Evolutionary conservation across 2,888 invertebrate species (phyloP).

Genomic region (Sepiola atlantica): DNA sequence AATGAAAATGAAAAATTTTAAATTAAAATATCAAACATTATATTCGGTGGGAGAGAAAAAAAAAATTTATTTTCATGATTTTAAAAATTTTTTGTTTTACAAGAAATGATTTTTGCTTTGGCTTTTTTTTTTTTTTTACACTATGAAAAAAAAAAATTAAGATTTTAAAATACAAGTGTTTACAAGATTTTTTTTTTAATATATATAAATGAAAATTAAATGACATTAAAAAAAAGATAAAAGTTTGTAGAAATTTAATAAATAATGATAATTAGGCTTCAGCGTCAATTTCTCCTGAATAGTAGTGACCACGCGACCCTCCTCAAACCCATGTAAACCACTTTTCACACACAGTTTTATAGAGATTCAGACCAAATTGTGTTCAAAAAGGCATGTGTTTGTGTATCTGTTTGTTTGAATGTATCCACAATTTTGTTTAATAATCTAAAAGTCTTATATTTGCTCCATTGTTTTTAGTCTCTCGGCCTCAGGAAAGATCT

Average conservation of each 20-base stretch:
- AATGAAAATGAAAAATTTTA: not conserved
- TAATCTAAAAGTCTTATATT: not conserved
- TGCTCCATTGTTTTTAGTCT: not conserved
- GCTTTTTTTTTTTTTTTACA: not conserved
- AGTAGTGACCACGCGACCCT: not conserved
- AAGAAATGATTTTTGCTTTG: not conserved
- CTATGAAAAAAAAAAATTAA: not conserved
- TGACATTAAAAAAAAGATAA: constrained; percentile 4
- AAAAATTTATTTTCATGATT: not conserved
- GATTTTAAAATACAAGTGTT: constrained; percentile 8
- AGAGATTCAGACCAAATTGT: constrained; percentile 24
- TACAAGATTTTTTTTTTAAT: not conserved
- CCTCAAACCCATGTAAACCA: not conserved
- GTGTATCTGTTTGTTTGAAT: not conserved
- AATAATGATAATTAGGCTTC: constrained; percentile 23
- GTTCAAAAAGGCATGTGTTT: not conserved
- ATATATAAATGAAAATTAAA: not conserved
- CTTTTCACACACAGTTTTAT: not conserved
- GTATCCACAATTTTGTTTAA: not conserved
- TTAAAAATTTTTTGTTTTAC: not conserved
- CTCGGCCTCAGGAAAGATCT: not conserved
- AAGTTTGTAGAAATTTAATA: constrained; percentile 3
- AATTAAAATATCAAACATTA: not conserved
- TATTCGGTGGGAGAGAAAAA: not conserved
- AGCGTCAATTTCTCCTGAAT: not conserved